A percentile compares a stretch with the other conserved stretches of the same genome.
phyloP scores from a whole-genome alignment of 2,113 vertebrate genomes.

The Pelvicachromis taeniatus region DNA sequence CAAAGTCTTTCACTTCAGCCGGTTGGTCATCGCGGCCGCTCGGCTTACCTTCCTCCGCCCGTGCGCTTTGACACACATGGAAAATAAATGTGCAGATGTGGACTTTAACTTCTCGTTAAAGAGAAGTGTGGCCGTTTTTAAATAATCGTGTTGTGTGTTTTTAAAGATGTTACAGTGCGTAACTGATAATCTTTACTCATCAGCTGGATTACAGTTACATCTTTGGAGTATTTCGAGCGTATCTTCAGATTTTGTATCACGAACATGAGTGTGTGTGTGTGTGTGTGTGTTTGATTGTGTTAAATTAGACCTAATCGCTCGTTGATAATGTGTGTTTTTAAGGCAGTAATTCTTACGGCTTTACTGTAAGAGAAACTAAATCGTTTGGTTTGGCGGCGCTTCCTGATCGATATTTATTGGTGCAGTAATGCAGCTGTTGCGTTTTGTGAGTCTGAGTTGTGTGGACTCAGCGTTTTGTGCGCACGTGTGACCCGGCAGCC shows the following conservation, averaged over 20 bases:
- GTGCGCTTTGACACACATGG: background rate
- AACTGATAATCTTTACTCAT: background rate
- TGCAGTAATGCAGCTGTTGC: background rate
- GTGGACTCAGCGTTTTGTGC: background rate
- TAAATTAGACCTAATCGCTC: background rate
- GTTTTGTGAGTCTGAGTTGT: background rate
- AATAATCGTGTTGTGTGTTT: background rate
- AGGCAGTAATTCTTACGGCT: background rate
- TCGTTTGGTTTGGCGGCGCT: background rate
- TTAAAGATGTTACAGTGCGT: background rate
- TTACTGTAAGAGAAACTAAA: background rate
- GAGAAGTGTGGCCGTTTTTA: fast-evolving
- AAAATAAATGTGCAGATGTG: background rate
- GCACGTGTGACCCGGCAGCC: background rate
- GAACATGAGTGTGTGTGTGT: background rate
- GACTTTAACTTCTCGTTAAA: background rate
- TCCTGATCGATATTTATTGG: background rate
- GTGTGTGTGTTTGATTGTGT: fast-evolving
- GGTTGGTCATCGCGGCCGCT: background rate
- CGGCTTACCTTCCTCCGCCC: background rate
- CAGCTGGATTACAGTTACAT: background rate
- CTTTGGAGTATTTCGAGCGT: background rate
- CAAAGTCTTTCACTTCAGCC: background rate
- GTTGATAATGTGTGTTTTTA: background rate
- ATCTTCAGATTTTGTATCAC: background rate